Evolutionary conservation across 2,113 vertebrate species (phyloP).

Genomic region (Azemiops feae): DNA sequence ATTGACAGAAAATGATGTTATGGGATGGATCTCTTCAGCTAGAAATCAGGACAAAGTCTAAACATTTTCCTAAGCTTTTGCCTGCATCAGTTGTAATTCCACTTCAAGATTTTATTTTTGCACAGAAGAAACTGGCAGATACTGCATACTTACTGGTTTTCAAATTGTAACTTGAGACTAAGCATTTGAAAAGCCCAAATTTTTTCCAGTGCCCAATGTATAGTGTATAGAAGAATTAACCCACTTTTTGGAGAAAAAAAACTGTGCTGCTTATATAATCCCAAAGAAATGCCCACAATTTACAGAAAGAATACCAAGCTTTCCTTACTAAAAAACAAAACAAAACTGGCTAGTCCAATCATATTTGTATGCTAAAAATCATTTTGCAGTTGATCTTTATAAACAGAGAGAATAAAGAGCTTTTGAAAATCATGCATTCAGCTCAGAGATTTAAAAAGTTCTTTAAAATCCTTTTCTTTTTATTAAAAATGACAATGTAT

Average conservation of each 20-base stretch:
- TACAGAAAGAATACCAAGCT: neutral
- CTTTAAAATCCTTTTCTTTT: neutral
- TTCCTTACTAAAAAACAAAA: neutral
- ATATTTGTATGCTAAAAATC: neutral
- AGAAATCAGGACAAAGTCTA: slow-evolving; percentile 46
- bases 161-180: neutral
- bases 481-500: neutral
- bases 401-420: neutral
- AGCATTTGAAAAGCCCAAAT: slow-evolving; percentile 24
- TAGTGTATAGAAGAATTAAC: slow-evolving; percentile 9
- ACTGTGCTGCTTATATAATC: slow-evolving; percentile 4
- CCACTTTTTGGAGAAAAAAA: neutral
- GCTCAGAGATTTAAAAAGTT: neutral
- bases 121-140: slow-evolving; percentile 12
- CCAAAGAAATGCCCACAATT: slow-evolving; percentile 9
- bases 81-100: slow-evolving; percentile 33
- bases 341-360: slow-evolving; percentile 13
- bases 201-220: neutral
- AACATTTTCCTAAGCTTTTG: slow-evolving; percentile 42
- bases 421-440: neutral
- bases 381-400: neutral
- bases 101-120: slow-evolving; percentile 24
- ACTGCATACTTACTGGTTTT: slow-evolving; percentile 20
- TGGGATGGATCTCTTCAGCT: slow-evolving; percentile 34
- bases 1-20: slow-evolving; percentile 24